Conservation (phyloP, 2,888 invertebrate genomes). For the Meliscaeva auricollis region DNA sequence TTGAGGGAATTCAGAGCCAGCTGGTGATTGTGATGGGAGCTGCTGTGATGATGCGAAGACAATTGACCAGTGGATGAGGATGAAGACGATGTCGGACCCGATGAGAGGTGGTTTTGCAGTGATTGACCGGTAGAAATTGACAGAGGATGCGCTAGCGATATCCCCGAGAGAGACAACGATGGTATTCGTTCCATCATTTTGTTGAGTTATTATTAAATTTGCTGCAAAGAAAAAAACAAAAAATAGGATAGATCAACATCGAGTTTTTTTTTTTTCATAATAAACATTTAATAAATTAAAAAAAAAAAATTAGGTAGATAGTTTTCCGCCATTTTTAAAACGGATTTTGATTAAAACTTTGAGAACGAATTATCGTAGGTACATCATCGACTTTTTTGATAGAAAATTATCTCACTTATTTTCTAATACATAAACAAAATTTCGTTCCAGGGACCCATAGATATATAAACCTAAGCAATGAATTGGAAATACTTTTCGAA, state of each 20-base stretch:
- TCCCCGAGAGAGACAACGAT: constrained; percentile 83
- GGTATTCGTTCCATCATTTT: constrained; percentile 85
- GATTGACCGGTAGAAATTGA: constrained; percentile 80
- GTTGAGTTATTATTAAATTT: constrained; percentile 64
- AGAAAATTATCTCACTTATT: no score
- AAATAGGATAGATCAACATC: neutral
- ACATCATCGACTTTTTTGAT: no score
- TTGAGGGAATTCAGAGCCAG: constrained; percentile 81
- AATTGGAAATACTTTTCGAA: no score
- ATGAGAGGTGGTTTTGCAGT: constrained; percentile 82
- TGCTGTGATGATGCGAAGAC: constrained; percentile 77
- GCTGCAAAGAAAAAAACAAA: constrained; percentile 58
- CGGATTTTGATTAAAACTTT: no score
- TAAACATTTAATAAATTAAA: no score
- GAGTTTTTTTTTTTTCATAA: no score
- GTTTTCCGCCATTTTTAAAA: no score
- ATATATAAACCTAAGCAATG: no score
- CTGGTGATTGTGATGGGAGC: constrained; percentile 80
- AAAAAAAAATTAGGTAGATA: no score
- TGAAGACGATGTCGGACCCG: constrained; percentile 79
- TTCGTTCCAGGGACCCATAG: no score
- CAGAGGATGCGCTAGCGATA: constrained; percentile 84
- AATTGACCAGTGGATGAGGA: constrained; percentile 78
- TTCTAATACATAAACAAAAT: no score
- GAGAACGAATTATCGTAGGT: no score